Conservation (phyloP, 2,888 invertebrate species). For the Tanytarsus gracilentus region DNA sequence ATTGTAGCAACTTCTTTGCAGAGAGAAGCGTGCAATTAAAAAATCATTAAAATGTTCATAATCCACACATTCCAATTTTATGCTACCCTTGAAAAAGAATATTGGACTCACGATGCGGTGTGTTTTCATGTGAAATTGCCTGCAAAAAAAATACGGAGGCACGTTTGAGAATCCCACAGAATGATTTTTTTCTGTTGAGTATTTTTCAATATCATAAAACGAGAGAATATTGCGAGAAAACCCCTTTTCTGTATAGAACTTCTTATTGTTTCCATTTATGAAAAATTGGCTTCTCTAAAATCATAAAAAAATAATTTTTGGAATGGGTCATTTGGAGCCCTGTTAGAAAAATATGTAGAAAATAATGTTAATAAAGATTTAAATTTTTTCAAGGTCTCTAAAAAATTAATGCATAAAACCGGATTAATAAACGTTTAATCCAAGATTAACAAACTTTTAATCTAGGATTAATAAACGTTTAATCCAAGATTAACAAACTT, state of each 20-base stretch:
- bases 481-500: too few relatives aligned
- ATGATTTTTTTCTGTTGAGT: not conserved
- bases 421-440: too few relatives aligned
- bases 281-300: too few relatives aligned
- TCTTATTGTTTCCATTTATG: not conserved
- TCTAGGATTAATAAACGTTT: too few relatives aligned
- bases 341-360: too few relatives aligned
- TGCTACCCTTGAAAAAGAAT: not conserved
- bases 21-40: slow-evolving; percentile 26
- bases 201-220: not conserved
- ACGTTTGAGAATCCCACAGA: slow-evolving; percentile 15
- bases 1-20: slow-evolving; percentile 6
- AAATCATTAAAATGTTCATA: slow-evolving; percentile 20
- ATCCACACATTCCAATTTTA: slow-evolving; percentile 21
- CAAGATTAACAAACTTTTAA: too few relatives aligned
- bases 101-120: not conserved
- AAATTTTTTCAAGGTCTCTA: too few relatives aligned
- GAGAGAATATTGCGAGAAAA: not conserved
- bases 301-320: too few relatives aligned
- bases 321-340: too few relatives aligned
- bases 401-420: too few relatives aligned
- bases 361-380: too few relatives aligned
- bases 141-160: slow-evolving; percentile 11
- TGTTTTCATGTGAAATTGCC: not conserved
- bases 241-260: not conserved